Base-by-base conservation (phyloP, 2,888 invertebrate species). In the Archaeoteleia sp. region DNA sequence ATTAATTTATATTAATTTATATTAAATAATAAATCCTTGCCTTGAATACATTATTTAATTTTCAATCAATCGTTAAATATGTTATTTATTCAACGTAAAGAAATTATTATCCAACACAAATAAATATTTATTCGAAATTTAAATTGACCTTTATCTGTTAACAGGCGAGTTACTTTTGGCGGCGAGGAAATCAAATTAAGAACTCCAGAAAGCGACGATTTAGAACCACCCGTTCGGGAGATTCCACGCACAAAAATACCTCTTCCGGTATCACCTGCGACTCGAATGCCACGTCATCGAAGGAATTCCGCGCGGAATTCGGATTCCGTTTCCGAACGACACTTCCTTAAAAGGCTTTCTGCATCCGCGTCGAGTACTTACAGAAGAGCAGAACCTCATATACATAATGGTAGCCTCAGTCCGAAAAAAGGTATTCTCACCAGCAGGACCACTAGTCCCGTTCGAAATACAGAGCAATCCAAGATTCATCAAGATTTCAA, bases 181-280 rank as follows among this genome's bases (percentile, higher is more conserved):
- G 95, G 95, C n/a, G 95, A 95, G 86, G 89, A 93, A 69, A 91
- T 95, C 1, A 95, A 95, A 87, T 89, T 95, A 84, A 87, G 95
- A 67, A 95, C 95, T 8, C 95, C 95, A 0, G 95, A 95, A 73
- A 94, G 93, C 82, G 94, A 94, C 78, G 91, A 91, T 49, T 86
- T 90, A 17, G 70, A 65, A 9, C 73, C 75, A 10, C 30, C 42
- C 68, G 67, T 58, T 1, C 74, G 71, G 1, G 67, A 53, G 27
- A 65, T 67, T 5, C 42, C 71, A 1, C 77, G 76, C 7, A 82
- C 84, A 0, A 78, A 76, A 68, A 88, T 89, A 58, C 89, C 89
- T 0, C 75, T 88, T 10, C 86, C 87, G 0, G 83, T 87, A 7
- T 78, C 80, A 1, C 85, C 87, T 5, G 85, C 85, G 0, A 87